These are phyloP conservation scores for Syritta pipiens DNA, from an alignment of 2,888 invertebrate species.

Conservation along the genomic window DNA sequence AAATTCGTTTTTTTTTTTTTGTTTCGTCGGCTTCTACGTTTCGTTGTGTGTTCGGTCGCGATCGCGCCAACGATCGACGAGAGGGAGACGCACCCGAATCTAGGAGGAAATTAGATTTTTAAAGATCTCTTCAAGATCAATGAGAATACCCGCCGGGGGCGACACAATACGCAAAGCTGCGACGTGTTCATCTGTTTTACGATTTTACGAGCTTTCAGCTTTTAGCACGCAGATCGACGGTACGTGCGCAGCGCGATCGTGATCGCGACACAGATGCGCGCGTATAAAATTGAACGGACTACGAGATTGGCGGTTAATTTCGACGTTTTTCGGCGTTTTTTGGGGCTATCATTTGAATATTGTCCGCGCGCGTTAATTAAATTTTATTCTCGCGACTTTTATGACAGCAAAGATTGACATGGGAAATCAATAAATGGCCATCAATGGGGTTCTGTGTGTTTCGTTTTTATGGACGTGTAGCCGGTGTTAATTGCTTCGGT, in stretches of 20 bases:
- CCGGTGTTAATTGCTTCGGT: background rate
- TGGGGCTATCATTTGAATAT: constrained; percentile 44
- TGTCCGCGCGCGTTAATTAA: constrained; percentile 61
- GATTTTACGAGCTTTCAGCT: constrained; percentile 58
- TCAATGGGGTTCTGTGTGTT: background rate
- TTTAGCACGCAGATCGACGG: constrained; percentile 11
- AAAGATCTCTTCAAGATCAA: constrained; percentile 51
- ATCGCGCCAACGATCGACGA: background rate
- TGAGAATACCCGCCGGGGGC: constrained; percentile 27
- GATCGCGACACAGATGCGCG: background rate
- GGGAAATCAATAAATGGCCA: constrained; percentile 57
- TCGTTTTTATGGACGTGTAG: constrained; percentile 22
- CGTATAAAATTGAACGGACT: constrained; percentile 44
- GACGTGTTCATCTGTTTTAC: constrained; percentile 50
- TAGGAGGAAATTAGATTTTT: constrained; percentile 54
- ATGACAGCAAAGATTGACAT: constrained; percentile 42
- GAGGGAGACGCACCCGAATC: constrained; percentile 9
- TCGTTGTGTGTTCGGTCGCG: background rate
- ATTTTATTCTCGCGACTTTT: constrained; percentile 51
- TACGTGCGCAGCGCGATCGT: background rate
- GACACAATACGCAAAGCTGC: background rate
- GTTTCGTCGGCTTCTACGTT: constrained; percentile 6
- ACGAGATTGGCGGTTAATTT: constrained; percentile 54
- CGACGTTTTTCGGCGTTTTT: constrained; percentile 8
- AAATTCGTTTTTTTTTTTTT: constrained; percentile 45